A percentile compares a stretch with the other conserved stretches of the same genome.
These are phyloP conservation scores for Trachelus iudaicus DNA, from an alignment of 2,888 invertebrate species.

Conservation along the genomic window DNA sequence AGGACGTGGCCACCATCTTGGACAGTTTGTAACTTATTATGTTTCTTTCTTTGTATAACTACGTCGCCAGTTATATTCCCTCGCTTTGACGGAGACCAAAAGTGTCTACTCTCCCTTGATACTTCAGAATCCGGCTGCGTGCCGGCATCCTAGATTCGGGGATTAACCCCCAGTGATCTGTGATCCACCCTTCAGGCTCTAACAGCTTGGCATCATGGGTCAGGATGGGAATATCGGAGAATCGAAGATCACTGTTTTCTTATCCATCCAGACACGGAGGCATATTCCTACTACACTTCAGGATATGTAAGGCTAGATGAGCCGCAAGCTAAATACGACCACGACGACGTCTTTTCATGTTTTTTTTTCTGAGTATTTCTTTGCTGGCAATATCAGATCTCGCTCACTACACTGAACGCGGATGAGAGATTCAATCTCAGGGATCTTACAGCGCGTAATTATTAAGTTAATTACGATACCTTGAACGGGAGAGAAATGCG, in stretches of 20 bases:
- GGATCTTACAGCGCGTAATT: neutral
- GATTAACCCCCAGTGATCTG: slow-evolving; percentile 26
- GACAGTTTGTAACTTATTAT: neutral
- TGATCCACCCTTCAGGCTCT: neutral
- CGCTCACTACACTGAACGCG: neutral
- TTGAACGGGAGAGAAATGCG: neutral
- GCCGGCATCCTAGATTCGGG: slow-evolving; percentile 25
- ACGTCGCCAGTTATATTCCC: neutral
- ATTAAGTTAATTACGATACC: neutral
- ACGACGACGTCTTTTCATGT: neutral
- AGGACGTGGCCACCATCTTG: neutral
- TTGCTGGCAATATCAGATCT: neutral
- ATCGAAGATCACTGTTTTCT: neutral
- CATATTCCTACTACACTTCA: neutral
- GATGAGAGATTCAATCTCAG: neutral
- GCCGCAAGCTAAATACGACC: neutral
- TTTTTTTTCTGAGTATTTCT: neutral
- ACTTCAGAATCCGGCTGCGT: slow-evolving; percentile 27
- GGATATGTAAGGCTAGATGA: neutral
- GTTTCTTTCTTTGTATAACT: neutral
- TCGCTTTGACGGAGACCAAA: neutral
- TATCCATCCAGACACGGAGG: neutral
- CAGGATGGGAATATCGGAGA: neutral
- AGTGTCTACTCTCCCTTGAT: slow-evolving; percentile 25
- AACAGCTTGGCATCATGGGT: neutral